phyloP scores from a whole-genome alignment of 2,113 vertebrate species.

The Callipepla californica region DNA sequence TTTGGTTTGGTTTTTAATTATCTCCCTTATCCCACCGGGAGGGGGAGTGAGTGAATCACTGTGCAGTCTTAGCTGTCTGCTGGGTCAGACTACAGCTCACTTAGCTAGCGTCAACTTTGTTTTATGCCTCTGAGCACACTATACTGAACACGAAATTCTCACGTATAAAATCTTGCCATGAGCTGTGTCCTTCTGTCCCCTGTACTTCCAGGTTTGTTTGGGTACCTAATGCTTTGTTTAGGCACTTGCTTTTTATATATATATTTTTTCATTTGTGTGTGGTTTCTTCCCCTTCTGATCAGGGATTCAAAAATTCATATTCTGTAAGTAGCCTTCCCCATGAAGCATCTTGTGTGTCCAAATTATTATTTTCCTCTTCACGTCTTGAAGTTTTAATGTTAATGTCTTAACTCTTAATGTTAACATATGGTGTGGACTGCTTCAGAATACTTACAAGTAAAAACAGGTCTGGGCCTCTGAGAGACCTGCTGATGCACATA shows the following conservation, averaged over 20 bases:
- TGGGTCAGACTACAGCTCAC: no score
- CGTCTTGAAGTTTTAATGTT: not conserved
- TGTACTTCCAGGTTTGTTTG: not conserved
- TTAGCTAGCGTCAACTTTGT: rapidly evolving
- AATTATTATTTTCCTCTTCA: not conserved
- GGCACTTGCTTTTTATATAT: not conserved
- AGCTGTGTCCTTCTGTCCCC: not conserved
- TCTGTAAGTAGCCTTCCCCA: not conserved
- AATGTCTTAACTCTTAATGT: not conserved
- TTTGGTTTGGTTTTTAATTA: not conserved
- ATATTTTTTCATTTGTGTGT: not conserved
- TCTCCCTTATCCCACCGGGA: not conserved
- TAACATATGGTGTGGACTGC: not conserved
- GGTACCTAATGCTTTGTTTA: not conserved
- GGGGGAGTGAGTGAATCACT: not conserved
- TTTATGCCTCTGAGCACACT: not conserved
- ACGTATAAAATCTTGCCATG: not conserved
- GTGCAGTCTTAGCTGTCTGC: not conserved
- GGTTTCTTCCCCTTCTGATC: not conserved
- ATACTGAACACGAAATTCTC: not conserved
- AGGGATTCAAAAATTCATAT: not conserved
- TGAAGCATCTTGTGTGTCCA: not conserved
- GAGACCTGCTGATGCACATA: not conserved
- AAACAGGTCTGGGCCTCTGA: not conserved
- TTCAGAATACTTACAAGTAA: not conserved